Evolutionary conservation across 2,888 invertebrate species (phyloP).

Genomic region (Morpho deidamia): DNA sequence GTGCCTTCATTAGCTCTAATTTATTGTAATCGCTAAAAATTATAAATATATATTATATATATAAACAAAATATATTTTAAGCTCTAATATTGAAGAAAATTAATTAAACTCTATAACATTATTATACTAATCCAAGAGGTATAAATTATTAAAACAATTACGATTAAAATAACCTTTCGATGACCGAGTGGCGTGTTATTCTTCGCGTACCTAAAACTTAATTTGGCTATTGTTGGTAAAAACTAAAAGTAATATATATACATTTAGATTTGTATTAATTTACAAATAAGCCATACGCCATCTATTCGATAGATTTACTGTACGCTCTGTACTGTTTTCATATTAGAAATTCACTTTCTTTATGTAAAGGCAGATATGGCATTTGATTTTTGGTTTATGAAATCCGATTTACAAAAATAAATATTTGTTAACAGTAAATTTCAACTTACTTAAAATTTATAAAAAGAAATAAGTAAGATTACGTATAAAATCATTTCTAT

Average conservation of each 20-base stretch:
- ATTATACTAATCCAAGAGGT: conserved; percentile 5
- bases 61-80: conserved; percentile 11
- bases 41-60: no score
- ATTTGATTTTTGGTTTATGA: no score
- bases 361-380: no score
- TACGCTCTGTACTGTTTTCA: no score
- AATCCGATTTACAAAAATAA: no score
- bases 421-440: no score
- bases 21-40: conserved; percentile 16
- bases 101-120: background rate
- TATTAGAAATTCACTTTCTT: no score
- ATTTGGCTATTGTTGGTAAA: background rate
- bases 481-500: no score
- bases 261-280: background rate
- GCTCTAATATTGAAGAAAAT: background rate
- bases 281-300: no score
- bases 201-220: background rate
- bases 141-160: conserved; percentile 4
- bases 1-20: conserved; percentile 16
- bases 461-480: no score
- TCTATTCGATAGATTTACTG: no score
- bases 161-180: conserved; percentile 7
- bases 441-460: no score
- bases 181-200: conserved; percentile 5
- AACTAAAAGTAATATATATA: background rate